Percentiles rank a stretch among this genome's conserved stretches.
Conservation (phyloP, 2,888 invertebrate species). For the Brachyptera putata region DNA sequence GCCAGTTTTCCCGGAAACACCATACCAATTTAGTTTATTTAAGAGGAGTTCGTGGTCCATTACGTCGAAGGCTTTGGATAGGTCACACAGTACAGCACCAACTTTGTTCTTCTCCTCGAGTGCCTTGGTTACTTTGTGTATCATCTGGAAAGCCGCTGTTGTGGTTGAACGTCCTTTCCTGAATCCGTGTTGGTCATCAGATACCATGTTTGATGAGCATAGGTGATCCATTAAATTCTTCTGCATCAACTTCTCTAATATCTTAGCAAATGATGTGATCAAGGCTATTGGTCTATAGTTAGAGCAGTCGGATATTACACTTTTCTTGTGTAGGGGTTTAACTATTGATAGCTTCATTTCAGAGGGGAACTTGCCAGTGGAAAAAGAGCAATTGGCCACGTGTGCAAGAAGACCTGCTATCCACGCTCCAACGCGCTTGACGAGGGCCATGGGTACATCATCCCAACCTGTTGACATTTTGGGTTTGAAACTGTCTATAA, state of each 20-base stretch:
- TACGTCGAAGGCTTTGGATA: conserved; percentile 9
- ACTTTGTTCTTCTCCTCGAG: conserved; percentile 1
- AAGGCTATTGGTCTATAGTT: conserved; percentile 7
- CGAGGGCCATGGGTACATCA: conserved; percentile 1
- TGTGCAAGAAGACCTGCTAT: conserved; percentile 2
- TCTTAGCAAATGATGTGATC: background rate
- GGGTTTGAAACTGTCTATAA: background rate
- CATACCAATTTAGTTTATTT: conserved; percentile 1
- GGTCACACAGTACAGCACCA: background rate
- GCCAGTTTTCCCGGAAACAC: no score
- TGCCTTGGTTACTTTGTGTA: background rate
- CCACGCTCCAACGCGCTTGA: background rate
- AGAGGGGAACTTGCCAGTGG: background rate
- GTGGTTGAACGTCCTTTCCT: background rate
- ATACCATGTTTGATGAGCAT: background rate
- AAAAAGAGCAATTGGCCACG: background rate
- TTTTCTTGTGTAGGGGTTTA: conserved; percentile 2
- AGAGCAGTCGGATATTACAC: background rate
- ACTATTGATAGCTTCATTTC: background rate
- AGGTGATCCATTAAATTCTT: background rate
- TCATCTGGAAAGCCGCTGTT: background rate
- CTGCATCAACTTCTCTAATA: background rate
- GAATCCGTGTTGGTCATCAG: background rate
- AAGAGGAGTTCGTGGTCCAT: background rate
- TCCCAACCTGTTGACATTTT: conserved; percentile 10